Conservation (phyloP, 2,797 vertebrate species). For the Enteromius treurensis region DNA sequence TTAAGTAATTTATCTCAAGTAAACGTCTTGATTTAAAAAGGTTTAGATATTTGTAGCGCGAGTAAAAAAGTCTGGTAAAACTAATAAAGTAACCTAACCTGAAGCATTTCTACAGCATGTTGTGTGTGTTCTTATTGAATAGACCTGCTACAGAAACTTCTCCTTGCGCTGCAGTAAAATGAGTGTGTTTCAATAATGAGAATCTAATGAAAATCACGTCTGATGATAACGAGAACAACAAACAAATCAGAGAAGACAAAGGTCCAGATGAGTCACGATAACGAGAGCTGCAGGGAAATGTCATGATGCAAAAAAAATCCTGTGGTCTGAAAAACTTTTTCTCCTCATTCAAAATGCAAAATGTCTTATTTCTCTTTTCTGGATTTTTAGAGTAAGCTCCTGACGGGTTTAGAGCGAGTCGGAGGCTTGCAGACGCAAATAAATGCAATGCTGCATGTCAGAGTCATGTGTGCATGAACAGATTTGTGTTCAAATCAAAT, state of each 20-base stretch:
- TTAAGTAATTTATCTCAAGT: not conserved
- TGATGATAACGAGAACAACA: slow-evolving; percentile 10
- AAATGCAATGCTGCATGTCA: not conserved
- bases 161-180: not conserved
- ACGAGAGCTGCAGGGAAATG: slow-evolving; percentile 23
- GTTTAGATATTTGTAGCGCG: not conserved
- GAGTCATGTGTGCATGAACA: not conserved
- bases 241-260: not conserved
- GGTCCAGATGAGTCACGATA: not conserved
- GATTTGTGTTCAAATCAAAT: slow-evolving; percentile 19
- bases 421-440: not conserved
- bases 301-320: slow-evolving; percentile 11
- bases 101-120: not conserved
- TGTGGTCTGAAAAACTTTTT: not conserved
- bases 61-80: not conserved
- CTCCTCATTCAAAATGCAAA: not conserved
- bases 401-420: not conserved
- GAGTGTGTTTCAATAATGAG: not conserved
- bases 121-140: too few species aligned
- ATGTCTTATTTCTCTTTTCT: not conserved
- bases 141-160: not conserved
- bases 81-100: not conserved
- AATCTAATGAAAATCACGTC: slow-evolving; percentile 15
- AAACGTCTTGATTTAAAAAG: not conserved
- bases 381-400: not conserved